Percentiles rank a stretch among this genome's conserved stretches.
These are phyloP conservation scores for Montipora capricornis DNA, from an alignment of 64 coral and sea anemone genomes.

Conservation along the genomic window DNA sequence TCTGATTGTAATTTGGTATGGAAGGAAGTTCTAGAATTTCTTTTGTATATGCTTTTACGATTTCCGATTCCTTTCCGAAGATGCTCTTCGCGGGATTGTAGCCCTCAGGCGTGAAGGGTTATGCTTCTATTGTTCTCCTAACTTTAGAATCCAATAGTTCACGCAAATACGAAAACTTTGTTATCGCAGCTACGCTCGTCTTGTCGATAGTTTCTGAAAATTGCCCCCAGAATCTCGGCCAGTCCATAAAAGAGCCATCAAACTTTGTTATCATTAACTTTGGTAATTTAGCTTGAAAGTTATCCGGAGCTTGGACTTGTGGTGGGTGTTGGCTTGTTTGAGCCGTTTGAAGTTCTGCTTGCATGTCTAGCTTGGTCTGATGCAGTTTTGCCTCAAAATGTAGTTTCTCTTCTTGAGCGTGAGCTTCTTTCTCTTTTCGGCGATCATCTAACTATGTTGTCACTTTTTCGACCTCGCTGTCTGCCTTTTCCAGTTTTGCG, in stretches of 20 bases:
- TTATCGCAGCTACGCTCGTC: constrained; percentile 8
- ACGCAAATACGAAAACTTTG: constrained; percentile 53
- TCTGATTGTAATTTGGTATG: neutral
- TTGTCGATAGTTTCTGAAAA: neutral
- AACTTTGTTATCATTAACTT: constrained; percentile 65
- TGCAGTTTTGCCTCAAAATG: neutral
- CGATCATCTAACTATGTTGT: neutral
- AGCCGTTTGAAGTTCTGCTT: neutral
- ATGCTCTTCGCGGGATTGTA: constrained; percentile 41
- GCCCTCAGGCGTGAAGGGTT: constrained; percentile 51
- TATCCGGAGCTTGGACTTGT: neutral
- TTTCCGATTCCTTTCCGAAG: constrained; percentile 47
- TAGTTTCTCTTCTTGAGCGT: neutral
- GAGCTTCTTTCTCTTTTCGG: neutral
- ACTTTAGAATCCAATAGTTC: constrained; percentile 26
- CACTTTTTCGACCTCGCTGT: neutral
- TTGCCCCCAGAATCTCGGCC: constrained; percentile 62
- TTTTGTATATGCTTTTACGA: constrained; percentile 13
- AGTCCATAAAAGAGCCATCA: constrained; percentile 56
- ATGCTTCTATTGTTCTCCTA: constrained; percentile 16
- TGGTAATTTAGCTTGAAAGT: constrained; percentile 47
- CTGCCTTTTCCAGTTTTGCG: neutral
- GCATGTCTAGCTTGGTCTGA: neutral
- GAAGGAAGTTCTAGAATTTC: neutral
- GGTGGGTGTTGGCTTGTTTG: neutral